Evolutionary conservation across 2,888 invertebrate genomes (phyloP).

Genomic region (Metalampra italica): DNA sequence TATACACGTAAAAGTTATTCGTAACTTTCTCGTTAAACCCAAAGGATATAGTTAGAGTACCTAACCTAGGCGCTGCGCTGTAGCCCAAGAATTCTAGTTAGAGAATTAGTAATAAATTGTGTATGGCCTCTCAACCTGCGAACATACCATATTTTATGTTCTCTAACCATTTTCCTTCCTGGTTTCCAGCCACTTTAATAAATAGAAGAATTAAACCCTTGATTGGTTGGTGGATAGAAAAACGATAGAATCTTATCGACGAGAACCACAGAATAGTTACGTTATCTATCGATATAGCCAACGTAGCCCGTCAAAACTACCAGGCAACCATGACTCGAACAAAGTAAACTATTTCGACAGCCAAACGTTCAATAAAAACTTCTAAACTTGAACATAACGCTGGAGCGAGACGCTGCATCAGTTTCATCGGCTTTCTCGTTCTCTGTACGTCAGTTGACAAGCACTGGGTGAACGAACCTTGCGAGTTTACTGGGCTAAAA

Average conservation of each 20-base stretch:
- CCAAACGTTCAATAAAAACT: slow-evolving; percentile 67
- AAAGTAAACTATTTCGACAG: slow-evolving; percentile 71
- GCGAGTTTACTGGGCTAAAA: slow-evolving; percentile 79
- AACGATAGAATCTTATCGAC: slow-evolving; percentile 7
- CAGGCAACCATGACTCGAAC: slow-evolving; percentile 61
- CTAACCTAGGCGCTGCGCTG: not conserved
- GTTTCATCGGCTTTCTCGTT: slow-evolving; percentile 49
- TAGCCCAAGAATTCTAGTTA: slow-evolving; percentile 4
- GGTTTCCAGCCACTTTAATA: slow-evolving; percentile 4
- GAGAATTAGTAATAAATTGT: slow-evolving; percentile 5
- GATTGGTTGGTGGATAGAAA: not conserved
- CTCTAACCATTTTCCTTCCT: slow-evolving; percentile 8
- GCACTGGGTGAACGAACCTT: slow-evolving; percentile 78
- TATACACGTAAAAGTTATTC: not conserved
- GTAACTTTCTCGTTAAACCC: not conserved
- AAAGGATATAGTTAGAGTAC: slow-evolving; percentile 1
- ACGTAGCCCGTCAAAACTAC: slow-evolving; percentile 72
- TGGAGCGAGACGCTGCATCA: slow-evolving; percentile 56
- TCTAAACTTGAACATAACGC: slow-evolving; percentile 65
- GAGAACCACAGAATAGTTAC: slow-evolving; percentile 41
- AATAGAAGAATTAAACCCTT: slow-evolving; percentile 4
- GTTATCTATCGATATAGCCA: slow-evolving; percentile 70
- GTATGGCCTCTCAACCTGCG: slow-evolving; percentile 3
- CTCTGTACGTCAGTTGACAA: slow-evolving; percentile 75
- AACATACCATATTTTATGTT: slow-evolving; percentile 7